Base-by-base conservation (phyloP, 2,797 vertebrate genomes). In the Lycodopsis pacificus region DNA sequence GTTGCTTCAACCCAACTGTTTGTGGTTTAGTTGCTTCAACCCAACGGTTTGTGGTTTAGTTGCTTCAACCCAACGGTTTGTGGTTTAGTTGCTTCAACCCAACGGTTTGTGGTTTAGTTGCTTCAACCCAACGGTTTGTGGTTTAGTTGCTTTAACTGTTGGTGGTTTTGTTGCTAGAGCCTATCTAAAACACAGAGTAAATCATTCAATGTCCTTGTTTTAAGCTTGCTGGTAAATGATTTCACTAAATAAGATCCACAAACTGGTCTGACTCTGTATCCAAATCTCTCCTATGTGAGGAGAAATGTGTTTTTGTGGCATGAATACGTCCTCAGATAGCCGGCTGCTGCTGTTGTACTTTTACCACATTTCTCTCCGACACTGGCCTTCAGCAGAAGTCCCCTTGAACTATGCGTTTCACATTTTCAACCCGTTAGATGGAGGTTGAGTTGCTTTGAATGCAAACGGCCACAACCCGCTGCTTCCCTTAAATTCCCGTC, bases 391-490 rank as follows among this genome's bases (percentile, higher is more conserved):
- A 32, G 71, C 19, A 4, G 27, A 27, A 13, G 5, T 46, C 5
- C 59, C 8, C 34, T 79, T 61, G 53, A 79, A 59, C 40, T 27
- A 9, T 17, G 15, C 10, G 42, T 42, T 48, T 58, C 62, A 57
- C 58, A 42, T 74, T 57, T 71, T 53, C 30, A 54, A 20, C 72
- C 79, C 59, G 51, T 54, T 40, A 4, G 44, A 70, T 22, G 9
- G 56, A 5, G 17, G 57, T 40, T 46, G 73, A 70, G 36, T 76
- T 64, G 36, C 48, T 77, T 7, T 25, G 13, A 70, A 56, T 15
- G 38, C 1, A 14, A 78, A 22, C 4, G 44, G 49, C 59, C 63
- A 36, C 25, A 71, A 71, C 78, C 76, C 73, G 64, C 71, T 71
- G 81, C 51, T 56, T 61, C 46, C 42, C 54, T 65, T 57, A 17